Percentiles rank a stretch among this genome's conserved stretches.
Evolutionary conservation across 92 coral and sea anemone genomes (phyloP).

Genomic region (Diadumene lineata): DNA sequence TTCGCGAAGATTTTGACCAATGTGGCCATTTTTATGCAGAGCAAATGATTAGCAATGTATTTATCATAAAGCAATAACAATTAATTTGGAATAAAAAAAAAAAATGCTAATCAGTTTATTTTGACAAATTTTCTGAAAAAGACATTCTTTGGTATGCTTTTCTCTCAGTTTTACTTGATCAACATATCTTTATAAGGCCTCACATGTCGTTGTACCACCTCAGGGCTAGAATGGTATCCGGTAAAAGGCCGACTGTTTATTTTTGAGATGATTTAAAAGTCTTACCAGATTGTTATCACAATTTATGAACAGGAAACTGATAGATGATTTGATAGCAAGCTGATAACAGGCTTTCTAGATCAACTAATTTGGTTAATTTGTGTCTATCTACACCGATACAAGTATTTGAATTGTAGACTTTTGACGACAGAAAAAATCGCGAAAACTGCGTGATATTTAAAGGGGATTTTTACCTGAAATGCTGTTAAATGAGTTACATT

Average conservation of each 20-base stretch:
- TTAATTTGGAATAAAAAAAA: no score
- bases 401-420: background rate
- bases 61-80: no score
- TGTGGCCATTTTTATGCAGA: no score
- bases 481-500: background rate
- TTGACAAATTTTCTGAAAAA: no score
- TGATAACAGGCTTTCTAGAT: background rate
- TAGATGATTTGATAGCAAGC: background rate
- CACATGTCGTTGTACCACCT: background rate
- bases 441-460: background rate
- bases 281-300: constrained; percentile 20
- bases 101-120: no score
- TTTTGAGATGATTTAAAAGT: constrained; percentile 8
- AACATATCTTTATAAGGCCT: background rate
- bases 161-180: no score
- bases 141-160: no score
- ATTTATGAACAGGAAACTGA: constrained; percentile 9
- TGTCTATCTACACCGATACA: background rate
- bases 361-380: background rate
- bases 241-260: background rate
- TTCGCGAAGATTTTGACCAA: no score
- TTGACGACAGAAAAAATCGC: background rate
- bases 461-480: background rate
- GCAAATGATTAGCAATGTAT: no score
- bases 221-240: background rate